Conservation (phyloP, 1,140 invertebrate species). For the Drosophila pachea region DNA sequence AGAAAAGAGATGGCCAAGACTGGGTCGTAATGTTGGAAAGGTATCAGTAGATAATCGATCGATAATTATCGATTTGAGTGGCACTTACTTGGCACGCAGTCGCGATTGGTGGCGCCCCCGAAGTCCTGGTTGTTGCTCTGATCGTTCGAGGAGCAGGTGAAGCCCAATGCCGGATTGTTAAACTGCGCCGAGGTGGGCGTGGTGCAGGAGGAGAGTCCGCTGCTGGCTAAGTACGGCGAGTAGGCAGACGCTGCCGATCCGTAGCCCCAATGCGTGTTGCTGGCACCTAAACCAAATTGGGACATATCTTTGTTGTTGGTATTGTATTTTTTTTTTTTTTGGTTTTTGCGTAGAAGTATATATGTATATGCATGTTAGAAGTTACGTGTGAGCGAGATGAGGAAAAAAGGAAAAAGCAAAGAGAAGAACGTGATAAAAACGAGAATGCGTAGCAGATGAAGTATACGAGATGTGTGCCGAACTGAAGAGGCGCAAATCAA, state of each 20-base stretch:
- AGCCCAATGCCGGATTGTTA: constrained; percentile 84
- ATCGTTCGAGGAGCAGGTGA: constrained; percentile 84
- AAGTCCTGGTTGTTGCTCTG: constrained; percentile 85
- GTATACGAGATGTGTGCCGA: constrained; percentile 14
- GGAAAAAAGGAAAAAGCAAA: constrained; percentile 34
- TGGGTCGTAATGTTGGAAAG: too few relatives aligned
- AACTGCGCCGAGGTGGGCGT: constrained; percentile 84
- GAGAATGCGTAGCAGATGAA: constrained; percentile 25
- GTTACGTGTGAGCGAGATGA: constrained; percentile 7
- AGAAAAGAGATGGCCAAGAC: too few relatives aligned
- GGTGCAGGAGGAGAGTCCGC: constrained; percentile 83
- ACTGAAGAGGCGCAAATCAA: neutral
- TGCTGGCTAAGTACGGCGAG: constrained; percentile 86
- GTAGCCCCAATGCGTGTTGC: constrained; percentile 91
- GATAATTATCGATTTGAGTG: neutral
- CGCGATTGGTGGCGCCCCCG: constrained; percentile 80
- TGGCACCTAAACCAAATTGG: constrained; percentile 87
- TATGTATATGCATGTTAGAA: constrained; percentile 8
- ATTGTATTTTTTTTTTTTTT: constrained; percentile 14
- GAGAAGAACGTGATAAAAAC: constrained; percentile 33
- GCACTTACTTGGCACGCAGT: constrained; percentile 78
- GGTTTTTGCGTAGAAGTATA: neutral
- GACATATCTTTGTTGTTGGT: constrained; percentile 82
- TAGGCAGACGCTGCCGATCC: constrained; percentile 89
- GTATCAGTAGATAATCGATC: too few relatives aligned